Conservation (phyloP, 1,140 invertebrate species). For the Monochamus saltuarius region DNA sequence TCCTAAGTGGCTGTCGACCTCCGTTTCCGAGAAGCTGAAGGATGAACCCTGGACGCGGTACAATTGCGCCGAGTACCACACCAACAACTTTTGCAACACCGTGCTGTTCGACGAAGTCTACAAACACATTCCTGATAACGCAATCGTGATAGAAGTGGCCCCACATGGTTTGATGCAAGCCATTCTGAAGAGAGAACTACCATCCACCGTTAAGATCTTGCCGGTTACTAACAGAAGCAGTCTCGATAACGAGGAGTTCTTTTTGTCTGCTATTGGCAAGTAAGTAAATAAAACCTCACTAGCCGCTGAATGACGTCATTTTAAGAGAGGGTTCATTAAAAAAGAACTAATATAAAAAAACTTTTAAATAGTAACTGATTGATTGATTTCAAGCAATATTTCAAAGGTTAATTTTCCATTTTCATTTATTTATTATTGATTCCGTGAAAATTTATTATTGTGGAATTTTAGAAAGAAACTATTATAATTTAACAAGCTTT, state of each 20-base stretch:
- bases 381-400: too few relatives aligned
- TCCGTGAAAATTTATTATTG: too few relatives aligned
- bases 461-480: too few relatives aligned
- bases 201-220: slow-evolving; percentile 64
- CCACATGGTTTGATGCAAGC: slow-evolving; percentile 78
- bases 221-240: slow-evolving; percentile 74
- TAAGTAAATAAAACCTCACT: slow-evolving; percentile 51
- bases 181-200: slow-evolving; percentile 67
- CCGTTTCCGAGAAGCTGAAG: slow-evolving; percentile 77
- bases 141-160: slow-evolving; percentile 77
- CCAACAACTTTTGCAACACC: slow-evolving; percentile 81
- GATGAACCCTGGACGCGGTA: slow-evolving; percentile 61
- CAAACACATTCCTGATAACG: slow-evolving; percentile 72
- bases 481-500: too few relatives aligned
- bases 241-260: slow-evolving; percentile 66
- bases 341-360: too few relatives aligned
- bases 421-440: too few relatives aligned
- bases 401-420: too few relatives aligned
- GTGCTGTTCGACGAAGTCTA: slow-evolving; percentile 85
- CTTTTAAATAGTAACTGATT: too few relatives aligned
- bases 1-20: slow-evolving; percentile 82
- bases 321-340: too few relatives aligned
- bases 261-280: slow-evolving; percentile 74
- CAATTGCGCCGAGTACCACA: slow-evolving; percentile 87
- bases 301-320: too few relatives aligned